phyloP scores from a whole-genome alignment of 2,797 vertebrate species.

The Parambassis ranga region DNA sequence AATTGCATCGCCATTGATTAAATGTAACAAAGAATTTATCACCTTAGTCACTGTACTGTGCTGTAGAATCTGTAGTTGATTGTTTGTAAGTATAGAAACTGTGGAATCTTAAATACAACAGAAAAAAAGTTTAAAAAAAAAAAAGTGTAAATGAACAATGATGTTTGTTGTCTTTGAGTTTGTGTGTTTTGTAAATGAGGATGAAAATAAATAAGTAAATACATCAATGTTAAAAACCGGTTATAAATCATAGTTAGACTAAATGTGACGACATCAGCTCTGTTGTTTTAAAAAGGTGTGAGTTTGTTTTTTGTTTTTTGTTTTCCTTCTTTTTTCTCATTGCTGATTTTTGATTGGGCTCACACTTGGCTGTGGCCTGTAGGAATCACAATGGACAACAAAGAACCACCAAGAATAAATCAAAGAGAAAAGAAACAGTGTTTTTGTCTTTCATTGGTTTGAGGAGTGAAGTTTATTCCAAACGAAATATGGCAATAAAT shows the following conservation, averaged over 20 bases:
- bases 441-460: too few relatives aligned
- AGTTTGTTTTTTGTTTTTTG: slow-evolving; percentile 71
- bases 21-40: slow-evolving; percentile 77
- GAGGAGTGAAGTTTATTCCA: too few relatives aligned
- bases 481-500: too few relatives aligned
- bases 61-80: slow-evolving; percentile 90
- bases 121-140: slow-evolving; percentile 66
- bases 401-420: slow-evolving; percentile 77
- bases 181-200: slow-evolving; percentile 83
- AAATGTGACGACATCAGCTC: slow-evolving; percentile 76
- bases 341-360: slow-evolving; percentile 62
- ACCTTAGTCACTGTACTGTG: slow-evolving; percentile 85
- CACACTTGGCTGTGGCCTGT: slow-evolving; percentile 58
- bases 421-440: slow-evolving; percentile 55
- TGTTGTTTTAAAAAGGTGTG: slow-evolving; percentile 79
- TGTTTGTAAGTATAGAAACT: slow-evolving; percentile 85
- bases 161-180: slow-evolving; percentile 82
- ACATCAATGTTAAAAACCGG: slow-evolving; percentile 74
- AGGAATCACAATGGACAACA: slow-evolving; percentile 69
- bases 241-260: slow-evolving; percentile 75
- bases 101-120: slow-evolving; percentile 79
- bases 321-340: slow-evolving; percentile 65
- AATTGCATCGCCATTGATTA: slow-evolving; percentile 77
- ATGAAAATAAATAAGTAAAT: slow-evolving; percentile 75
- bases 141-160: slow-evolving; percentile 79